These are phyloP conservation scores for Okapia johnstoni DNA, from an alignment of 2,113 vertebrate species.

Conservation along the genomic window DNA sequence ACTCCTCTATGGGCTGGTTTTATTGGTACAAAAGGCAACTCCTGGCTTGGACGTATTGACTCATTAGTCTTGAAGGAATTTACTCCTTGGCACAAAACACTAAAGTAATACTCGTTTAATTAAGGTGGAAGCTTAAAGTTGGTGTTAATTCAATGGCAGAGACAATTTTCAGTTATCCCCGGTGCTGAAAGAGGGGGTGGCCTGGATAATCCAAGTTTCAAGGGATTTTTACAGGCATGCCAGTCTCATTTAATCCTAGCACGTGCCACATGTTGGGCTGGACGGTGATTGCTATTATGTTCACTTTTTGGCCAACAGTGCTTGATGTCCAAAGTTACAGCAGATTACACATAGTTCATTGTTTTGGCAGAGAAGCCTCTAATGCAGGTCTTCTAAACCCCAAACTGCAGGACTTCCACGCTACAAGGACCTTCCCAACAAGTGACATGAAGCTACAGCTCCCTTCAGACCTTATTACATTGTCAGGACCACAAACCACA, in stretches of 20 bases:
- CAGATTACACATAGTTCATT: too few species aligned
- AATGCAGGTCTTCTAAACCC: background rate
- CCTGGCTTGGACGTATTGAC: too few species aligned
- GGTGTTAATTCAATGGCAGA: background rate
- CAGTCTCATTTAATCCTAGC: background rate
- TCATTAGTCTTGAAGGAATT: background rate
- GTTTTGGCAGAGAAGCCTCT: background rate
- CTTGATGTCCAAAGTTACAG: fast-evolving
- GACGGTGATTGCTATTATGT: fast-evolving
- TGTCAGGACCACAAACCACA: background rate
- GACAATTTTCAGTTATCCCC: background rate
- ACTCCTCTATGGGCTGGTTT: background rate
- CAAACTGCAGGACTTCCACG: background rate
- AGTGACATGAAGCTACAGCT: background rate
- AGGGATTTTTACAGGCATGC: background rate
- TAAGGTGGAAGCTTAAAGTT: background rate
- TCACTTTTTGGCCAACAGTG: background rate
- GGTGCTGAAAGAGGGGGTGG: background rate
- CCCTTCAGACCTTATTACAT: background rate
- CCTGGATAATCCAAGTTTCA: background rate
- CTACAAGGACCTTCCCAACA: background rate
- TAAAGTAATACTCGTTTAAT: background rate
- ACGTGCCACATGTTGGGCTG: fast-evolving
- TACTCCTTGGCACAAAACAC: background rate
- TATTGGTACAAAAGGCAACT: background rate